Evolutionary conservation across 53 echinoderm and acorn worm species (phyloP).

Genomic region (Echinometra lucunter): DNA sequence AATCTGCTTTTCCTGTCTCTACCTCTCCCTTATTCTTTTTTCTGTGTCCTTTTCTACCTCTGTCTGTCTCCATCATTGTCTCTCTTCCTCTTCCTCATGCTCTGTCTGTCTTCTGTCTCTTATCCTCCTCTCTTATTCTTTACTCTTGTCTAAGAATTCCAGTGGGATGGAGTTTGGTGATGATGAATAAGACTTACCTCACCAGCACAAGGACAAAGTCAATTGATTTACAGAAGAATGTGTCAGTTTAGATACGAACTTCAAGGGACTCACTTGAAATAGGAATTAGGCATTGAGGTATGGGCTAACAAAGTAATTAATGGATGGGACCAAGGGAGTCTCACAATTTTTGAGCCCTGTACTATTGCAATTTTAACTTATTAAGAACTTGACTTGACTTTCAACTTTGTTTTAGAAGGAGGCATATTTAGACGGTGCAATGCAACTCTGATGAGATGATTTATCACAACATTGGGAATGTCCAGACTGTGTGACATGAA

Average conservation of each 20-base stretch:
- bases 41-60: neutral
- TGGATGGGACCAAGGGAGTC: neutral
- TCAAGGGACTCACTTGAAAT: slow-evolving; percentile 21
- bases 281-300: neutral
- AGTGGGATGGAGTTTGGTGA: slow-evolving; percentile 5
- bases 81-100: slow-evolving; percentile 4
- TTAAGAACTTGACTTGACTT: neutral
- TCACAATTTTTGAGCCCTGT: neutral
- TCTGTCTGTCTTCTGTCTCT: neutral
- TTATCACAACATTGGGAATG: no score
- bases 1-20: slow-evolving; percentile 1
- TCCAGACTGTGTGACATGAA: no score
- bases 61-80: neutral
- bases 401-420: neutral
- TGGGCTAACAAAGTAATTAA: neutral
- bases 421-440: neutral
- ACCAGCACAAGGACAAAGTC: slow-evolving; percentile 13
- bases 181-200: slow-evolving; percentile 45
- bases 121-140: neutral
- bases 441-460: no score
- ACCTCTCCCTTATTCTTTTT: neutral
- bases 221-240: slow-evolving; percentile 4
- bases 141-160: slow-evolving; percentile 45
- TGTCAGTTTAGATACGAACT: neutral
- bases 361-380: neutral